phyloP scores from a whole-genome alignment of 2,113 vertebrate species.

The Cyrtonyx montezumae region DNA sequence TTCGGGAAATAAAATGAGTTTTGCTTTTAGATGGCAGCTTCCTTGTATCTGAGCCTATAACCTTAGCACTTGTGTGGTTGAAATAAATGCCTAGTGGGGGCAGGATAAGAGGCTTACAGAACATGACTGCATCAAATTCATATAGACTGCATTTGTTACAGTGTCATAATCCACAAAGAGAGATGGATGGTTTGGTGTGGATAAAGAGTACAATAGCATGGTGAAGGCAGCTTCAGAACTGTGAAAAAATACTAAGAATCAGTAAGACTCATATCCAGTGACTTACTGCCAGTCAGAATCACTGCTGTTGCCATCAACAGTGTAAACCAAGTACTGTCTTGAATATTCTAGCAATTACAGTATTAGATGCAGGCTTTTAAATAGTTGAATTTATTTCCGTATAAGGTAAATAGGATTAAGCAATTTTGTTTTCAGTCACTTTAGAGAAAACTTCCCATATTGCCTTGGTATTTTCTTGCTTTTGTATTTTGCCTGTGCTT shows the following conservation, averaged over 20 bases:
- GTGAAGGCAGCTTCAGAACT: background rate
- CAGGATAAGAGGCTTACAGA: background rate
- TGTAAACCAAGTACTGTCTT: background rate
- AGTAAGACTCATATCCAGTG: background rate
- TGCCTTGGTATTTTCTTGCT: background rate
- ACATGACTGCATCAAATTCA: background rate
- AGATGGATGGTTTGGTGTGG: background rate
- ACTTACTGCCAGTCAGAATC: background rate
- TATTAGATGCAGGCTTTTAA: background rate
- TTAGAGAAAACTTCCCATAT: background rate
- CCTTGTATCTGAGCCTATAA: background rate
- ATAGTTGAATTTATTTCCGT: background rate
- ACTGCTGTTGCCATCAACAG: background rate
- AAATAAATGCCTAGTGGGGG: background rate
- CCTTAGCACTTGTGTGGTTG: background rate
- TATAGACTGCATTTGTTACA: too few species aligned
- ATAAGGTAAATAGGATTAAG: background rate
- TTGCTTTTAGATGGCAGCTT: background rate
- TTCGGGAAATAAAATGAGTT: accelerated
- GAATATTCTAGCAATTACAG: background rate
- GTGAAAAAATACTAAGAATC: background rate
- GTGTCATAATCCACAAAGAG: background rate
- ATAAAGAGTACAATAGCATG: background rate
- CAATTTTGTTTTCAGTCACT: background rate
- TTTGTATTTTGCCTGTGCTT: background rate